Evolutionary conservation across 2,113 vertebrate genomes (phyloP).

Genomic region (Menura novaehollandiae): DNA sequence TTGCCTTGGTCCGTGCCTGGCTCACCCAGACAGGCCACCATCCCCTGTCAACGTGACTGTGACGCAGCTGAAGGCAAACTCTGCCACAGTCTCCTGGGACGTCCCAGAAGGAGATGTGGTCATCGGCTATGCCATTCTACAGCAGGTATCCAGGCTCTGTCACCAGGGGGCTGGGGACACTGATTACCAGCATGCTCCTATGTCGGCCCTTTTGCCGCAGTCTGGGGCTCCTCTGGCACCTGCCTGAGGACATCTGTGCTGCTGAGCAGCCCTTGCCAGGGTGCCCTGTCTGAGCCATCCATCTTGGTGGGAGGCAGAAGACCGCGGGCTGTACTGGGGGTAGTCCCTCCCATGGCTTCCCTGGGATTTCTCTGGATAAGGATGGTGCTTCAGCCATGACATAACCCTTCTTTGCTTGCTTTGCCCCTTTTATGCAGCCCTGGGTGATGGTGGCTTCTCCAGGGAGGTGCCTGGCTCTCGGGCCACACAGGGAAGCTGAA

Average conservation of each 20-base stretch:
- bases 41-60: slow-evolving; percentile 96
- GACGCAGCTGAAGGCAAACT: slow-evolving; percentile 92
- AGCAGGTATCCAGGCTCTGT: slow-evolving; percentile 80
- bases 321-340: neutral
- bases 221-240: neutral
- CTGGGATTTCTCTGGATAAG: neutral
- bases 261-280: neutral
- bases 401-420: neutral
- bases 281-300: neutral
- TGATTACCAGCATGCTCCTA: neutral
- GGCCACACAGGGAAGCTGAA: neutral
- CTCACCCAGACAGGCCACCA: slow-evolving; percentile 84
- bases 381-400: neutral
- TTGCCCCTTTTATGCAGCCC: neutral
- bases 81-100: slow-evolving; percentile 94
- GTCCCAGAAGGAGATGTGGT: slow-evolving; percentile 94
- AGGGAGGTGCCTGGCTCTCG: neutral
- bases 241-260: neutral
- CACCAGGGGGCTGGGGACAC: neutral
- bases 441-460: neutral
- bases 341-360: neutral
- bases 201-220: neutral
- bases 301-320: neutral
- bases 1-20: neutral
- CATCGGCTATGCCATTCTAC: slow-evolving; percentile 95